Percentiles rank a stretch among this genome's conserved stretches.
phyloP scores from a whole-genome alignment of 1,140 invertebrate species.

The Conus betulinus region DNA sequence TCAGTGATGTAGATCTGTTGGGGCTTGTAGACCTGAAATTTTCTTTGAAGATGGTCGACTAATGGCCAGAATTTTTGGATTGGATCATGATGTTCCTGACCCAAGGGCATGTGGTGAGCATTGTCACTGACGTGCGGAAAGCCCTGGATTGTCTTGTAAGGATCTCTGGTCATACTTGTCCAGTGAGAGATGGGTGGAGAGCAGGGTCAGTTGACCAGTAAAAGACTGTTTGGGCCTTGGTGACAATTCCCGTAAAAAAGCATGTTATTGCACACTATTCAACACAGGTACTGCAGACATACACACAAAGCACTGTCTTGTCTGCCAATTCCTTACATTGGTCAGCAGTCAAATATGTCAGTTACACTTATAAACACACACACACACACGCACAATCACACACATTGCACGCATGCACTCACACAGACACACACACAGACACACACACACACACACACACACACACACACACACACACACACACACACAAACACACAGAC shows the following conservation, averaged over 20 bases:
- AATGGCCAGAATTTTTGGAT: too few species aligned
- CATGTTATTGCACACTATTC: not conserved
- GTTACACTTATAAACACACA: not conserved
- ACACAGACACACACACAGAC: not conserved
- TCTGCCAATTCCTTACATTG: too few species aligned
- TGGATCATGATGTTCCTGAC: too few species aligned
- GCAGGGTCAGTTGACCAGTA: not conserved
- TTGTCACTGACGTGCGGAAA: too few species aligned
- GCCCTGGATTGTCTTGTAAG: too few species aligned
- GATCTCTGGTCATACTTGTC: too few species aligned
- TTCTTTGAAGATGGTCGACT: too few species aligned
- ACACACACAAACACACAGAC: not conserved
- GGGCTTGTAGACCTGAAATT: too few species aligned
- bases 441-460: not conserved
- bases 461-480: not conserved
- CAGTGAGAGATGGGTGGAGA: too few species aligned
- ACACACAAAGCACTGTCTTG: not conserved
- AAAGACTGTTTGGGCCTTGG: not conserved
- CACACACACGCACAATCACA: constrained; percentile 9
- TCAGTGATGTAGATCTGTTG: too few species aligned
- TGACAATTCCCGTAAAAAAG: not conserved
- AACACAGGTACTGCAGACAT: not conserved
- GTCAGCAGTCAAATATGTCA: not conserved
- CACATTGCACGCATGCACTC: not conserved
- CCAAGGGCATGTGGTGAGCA: too few species aligned